A percentile compares a stretch with the other conserved stretches of the same genome.
Evolutionary conservation across 2,797 vertebrate genomes (phyloP).

Genomic region (Centropyge bicolor): DNA sequence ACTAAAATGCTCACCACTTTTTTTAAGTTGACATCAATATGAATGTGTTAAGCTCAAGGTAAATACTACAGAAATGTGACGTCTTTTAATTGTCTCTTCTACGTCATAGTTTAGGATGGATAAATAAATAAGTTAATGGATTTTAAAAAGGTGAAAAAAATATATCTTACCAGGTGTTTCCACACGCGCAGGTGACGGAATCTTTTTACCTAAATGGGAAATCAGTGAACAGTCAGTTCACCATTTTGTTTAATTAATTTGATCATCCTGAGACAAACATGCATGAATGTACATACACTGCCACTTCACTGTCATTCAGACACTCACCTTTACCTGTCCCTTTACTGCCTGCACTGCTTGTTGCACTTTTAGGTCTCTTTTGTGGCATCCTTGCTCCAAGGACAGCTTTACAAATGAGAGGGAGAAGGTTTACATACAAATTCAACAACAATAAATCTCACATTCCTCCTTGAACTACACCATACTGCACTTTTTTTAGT

Average conservation of each 20-base stretch:
- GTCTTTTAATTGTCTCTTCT: not conserved
- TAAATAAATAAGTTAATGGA: not conserved
- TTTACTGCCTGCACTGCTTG: constrained; percentile 53
- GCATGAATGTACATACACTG: constrained; percentile 8
- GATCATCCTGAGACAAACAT: not conserved
- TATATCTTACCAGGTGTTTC: constrained; percentile 55
- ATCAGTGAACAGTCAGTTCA: constrained; percentile 3
- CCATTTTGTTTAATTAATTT: constrained; percentile 2
- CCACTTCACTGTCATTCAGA: not conserved
- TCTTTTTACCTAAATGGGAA: constrained; percentile 62
- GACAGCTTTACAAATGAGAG: constrained; percentile 9
- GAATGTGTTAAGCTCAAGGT: not conserved
- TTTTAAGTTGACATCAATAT: not conserved
- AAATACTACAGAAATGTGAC: not conserved
- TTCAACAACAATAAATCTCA: not conserved
- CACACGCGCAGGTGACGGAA: not conserved
- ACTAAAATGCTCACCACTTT: not conserved
- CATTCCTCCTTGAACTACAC: not conserved
- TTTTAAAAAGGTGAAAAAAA: not conserved
- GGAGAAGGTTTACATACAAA: not conserved
- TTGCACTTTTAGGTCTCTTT: constrained; percentile 61
- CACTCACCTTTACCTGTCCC: constrained; percentile 62
- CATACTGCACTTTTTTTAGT: not conserved
- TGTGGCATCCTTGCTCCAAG: constrained; percentile 69
- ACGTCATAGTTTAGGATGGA: not conserved